These are phyloP conservation scores for Agriopis leucophaearia DNA, from an alignment of 2,888 invertebrate genomes.

Conservation along the genomic window DNA sequence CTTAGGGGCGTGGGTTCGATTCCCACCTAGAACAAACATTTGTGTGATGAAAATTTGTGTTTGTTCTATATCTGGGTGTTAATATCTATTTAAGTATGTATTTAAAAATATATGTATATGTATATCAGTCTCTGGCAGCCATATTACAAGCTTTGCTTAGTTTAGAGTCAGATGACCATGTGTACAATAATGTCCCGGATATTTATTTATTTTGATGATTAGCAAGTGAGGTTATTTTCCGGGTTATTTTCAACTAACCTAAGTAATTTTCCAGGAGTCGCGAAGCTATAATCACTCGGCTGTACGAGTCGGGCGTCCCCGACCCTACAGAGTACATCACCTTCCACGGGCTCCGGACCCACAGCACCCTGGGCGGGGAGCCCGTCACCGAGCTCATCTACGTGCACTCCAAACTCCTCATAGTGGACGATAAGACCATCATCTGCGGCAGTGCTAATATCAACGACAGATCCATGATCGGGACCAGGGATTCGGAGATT, in stretches of 20 bases:
- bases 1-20: no score
- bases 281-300: constrained; percentile 92
- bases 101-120: no score
- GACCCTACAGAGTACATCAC: constrained; percentile 95
- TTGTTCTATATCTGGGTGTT: no score
- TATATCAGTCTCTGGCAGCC: no score
- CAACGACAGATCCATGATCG: constrained; percentile 98
- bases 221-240: no score
- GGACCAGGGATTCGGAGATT: constrained; percentile 97
- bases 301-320: constrained; percentile 91
- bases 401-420: constrained; percentile 98
- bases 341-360: constrained; percentile 95
- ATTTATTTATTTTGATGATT: no score
- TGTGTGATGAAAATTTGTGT: no score
- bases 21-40: no score
- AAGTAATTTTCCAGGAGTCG: constrained; percentile 88
- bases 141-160: no score
- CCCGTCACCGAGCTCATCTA: constrained; percentile 97
- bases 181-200: no score
- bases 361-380: constrained; percentile 91
- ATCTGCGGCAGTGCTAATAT: constrained; percentile 99
- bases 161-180: no score
- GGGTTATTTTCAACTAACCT: not conserved
- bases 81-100: no score
- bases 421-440: constrained; percentile 95